Conservation (phyloP, 2,797 vertebrate genomes). For the Oreochromis grahami region DNA sequence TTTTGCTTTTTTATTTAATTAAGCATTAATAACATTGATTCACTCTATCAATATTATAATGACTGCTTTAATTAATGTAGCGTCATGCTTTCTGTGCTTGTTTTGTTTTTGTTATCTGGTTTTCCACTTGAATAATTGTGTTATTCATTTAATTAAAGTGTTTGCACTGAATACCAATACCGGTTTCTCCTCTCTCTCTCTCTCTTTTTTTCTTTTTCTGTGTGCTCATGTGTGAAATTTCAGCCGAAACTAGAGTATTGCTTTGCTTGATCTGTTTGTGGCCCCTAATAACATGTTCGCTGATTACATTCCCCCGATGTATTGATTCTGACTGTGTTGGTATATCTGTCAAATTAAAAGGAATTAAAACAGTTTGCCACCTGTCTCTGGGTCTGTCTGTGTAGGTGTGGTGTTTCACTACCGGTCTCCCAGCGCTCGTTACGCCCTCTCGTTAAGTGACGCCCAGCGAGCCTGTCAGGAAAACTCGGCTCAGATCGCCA, state of each 20-base stretch:
- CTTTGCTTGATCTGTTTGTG: conserved; percentile 15
- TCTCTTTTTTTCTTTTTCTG: background rate
- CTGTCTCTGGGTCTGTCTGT: background rate
- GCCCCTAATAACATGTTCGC: background rate
- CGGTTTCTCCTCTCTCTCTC: background rate
- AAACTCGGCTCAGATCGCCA: conserved; percentile 84
- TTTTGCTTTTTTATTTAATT: conserved; percentile 32
- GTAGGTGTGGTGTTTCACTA: conserved; percentile 94
- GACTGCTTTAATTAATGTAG: conserved; percentile 18
- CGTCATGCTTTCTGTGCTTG: conserved; percentile 3
- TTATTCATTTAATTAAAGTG: conserved; percentile 48
- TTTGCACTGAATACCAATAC: conserved; percentile 35
- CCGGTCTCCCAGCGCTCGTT: conserved; percentile 76
- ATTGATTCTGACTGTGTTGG: background rate
- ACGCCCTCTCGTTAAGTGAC: conserved; percentile 81
- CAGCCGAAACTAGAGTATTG: background rate
- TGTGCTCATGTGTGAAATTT: conserved; percentile 19
- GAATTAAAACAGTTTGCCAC: background rate
- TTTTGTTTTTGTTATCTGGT: conserved; percentile 26
- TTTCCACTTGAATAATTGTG: conserved; percentile 48
- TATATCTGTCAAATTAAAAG: background rate
- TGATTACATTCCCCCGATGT: background rate
- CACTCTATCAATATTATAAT: conserved; percentile 35
- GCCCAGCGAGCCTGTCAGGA: conserved; percentile 83
- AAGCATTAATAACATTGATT: conserved; percentile 41